Percentiles rank a stretch among this genome's conserved stretches.
phyloP scores from a whole-genome alignment of 1,140 invertebrate genomes.

The Alviniconcha marisindica region DNA sequence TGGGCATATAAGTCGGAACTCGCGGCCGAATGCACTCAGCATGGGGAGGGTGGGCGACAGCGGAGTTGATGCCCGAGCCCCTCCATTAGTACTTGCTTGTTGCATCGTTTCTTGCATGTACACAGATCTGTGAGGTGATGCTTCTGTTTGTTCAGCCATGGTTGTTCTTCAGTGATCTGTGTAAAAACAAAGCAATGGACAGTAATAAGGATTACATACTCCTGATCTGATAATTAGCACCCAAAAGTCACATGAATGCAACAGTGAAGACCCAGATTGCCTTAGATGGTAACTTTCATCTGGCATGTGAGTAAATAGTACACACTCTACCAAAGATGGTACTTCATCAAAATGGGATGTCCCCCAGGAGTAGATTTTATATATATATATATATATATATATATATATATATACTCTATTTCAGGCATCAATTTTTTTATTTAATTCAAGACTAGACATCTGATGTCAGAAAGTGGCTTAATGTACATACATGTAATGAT shows the following conservation, averaged over 20 bases:
- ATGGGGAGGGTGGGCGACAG: not conserved
- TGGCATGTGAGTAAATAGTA: not conserved
- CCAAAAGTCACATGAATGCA: not conserved
- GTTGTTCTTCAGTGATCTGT: not conserved
- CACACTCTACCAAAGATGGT: not conserved
- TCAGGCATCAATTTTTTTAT: too few species aligned
- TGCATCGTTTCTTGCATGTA: not conserved
- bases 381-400: too few species aligned
- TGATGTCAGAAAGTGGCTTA: too few species aligned
- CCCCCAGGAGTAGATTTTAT: not conserved
- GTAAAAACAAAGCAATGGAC: not conserved
- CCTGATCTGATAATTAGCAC: not conserved
- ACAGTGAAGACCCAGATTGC: not conserved
- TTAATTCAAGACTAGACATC: too few species aligned
- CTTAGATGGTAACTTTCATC: not conserved
- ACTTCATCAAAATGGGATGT: too few species aligned
- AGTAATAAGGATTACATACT: not conserved
- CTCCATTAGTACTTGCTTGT: not conserved
- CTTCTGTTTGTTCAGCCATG: not conserved
- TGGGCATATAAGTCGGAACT: constrained; percentile 20
- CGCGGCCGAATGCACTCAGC: not conserved
- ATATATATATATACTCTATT: too few species aligned
- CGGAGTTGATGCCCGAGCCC: not conserved
- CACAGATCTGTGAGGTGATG: not conserved
- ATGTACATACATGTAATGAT: too few species aligned